These are phyloP conservation scores for Apotomis betuletana DNA, from an alignment of 2,888 invertebrate species.

Conservation along the genomic window DNA sequence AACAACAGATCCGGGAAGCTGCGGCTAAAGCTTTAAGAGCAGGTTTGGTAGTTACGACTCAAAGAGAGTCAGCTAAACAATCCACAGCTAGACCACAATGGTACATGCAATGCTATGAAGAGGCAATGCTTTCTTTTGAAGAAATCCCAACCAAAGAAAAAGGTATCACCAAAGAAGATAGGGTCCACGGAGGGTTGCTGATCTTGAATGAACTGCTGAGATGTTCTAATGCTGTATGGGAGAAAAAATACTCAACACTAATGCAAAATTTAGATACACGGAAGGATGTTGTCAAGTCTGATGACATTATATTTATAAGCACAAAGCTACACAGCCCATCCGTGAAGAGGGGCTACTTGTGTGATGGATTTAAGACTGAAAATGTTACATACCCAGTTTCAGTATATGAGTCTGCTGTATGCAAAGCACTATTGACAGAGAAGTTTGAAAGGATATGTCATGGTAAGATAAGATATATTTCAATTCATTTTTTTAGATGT, in stretches of 20 bases:
- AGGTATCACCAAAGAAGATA: constrained; percentile 93
- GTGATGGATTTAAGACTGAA: constrained; percentile 79
- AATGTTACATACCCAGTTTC: constrained; percentile 82
- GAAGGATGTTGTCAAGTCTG: constrained; percentile 74
- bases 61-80: constrained; percentile 97
- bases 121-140: constrained; percentile 92
- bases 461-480: constrained; percentile 58
- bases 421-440: constrained; percentile 90
- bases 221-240: constrained; percentile 95
- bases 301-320: constrained; percentile 84
- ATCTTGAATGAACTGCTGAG: constrained; percentile 97
- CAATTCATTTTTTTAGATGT: not conserved
- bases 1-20: constrained; percentile 94
- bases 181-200: constrained; percentile 95
- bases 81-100: constrained; percentile 93
- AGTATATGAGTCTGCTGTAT: constrained; percentile 93
- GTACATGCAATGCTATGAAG: constrained; percentile 97
- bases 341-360: constrained; percentile 79
- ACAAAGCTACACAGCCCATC: constrained; percentile 84
- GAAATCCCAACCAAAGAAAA: constrained; percentile 87
- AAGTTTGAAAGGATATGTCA: constrained; percentile 92
- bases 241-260: constrained; percentile 89
- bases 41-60: constrained; percentile 96
- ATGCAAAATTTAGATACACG: constrained; percentile 84
- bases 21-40: constrained; percentile 97